Evolutionary conservation across 1,140 invertebrate species (phyloP).

Genomic region (Bombus huntii): DNA sequence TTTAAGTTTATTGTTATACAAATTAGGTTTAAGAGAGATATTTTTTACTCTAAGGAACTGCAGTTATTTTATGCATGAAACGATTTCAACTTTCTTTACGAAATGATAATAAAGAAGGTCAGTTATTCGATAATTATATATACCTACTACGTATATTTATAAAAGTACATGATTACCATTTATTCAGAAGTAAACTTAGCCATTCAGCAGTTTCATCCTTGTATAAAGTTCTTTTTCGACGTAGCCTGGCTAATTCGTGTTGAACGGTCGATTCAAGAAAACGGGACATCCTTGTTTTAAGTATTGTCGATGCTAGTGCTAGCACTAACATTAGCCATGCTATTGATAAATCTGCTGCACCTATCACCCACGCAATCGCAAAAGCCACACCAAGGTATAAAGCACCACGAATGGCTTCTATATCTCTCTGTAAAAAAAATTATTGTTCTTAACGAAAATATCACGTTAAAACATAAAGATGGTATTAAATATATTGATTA

Average conservation of each 20-base stretch:
- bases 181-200: constrained; percentile 83
- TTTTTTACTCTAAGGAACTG: background rate
- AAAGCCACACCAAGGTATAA: constrained; percentile 71
- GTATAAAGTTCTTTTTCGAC: constrained; percentile 81
- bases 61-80: background rate
- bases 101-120: background rate
- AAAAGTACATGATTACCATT: constrained; percentile 75
- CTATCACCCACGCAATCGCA: constrained; percentile 75
- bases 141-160: background rate
- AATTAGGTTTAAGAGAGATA: no score
- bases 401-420: constrained; percentile 69
- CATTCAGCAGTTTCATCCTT: constrained; percentile 84
- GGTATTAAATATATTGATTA: no score
- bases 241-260: constrained; percentile 78
- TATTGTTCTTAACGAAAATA: background rate
- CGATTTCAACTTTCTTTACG: background rate
- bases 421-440: constrained; percentile 67
- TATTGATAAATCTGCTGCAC: constrained; percentile 74
- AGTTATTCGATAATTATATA: background rate
- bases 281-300: constrained; percentile 71
- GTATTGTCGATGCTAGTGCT: constrained; percentile 71
- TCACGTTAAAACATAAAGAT: background rate
- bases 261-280: constrained; percentile 73
- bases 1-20: no score
- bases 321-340: constrained; percentile 77